Evolutionary conservation across 2,113 vertebrate species (phyloP).

Genomic region (Oostethus manadensis): DNA sequence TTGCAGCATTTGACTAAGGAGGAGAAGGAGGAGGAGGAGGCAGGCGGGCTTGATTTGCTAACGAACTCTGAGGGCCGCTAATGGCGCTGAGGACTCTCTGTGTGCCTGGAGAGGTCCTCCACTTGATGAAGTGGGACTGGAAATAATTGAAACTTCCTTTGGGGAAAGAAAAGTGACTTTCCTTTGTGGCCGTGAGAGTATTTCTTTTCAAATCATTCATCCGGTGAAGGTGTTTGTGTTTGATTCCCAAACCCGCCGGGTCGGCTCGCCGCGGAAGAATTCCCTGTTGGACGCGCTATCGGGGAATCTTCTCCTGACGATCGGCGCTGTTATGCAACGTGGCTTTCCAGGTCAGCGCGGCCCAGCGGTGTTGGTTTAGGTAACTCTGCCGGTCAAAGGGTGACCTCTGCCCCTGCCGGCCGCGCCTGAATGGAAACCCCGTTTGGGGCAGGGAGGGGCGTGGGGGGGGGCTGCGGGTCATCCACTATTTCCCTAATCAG

Average conservation of each 20-base stretch:
- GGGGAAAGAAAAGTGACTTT: no score
- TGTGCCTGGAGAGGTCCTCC: constrained; percentile 58
- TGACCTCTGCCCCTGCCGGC: constrained; percentile 36
- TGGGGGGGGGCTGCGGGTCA: constrained; percentile 38
- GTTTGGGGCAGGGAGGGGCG: constrained; percentile 6
- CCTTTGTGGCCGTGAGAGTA: constrained; percentile 22
- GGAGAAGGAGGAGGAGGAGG: constrained; percentile 12
- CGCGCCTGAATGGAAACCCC: constrained; percentile 57
- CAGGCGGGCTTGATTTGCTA: constrained; percentile 55
- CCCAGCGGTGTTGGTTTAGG: constrained; percentile 66
- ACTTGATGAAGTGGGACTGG: constrained; percentile 59
- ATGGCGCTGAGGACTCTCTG: constrained; percentile 58
- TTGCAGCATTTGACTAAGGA: constrained; percentile 53
- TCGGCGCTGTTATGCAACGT: constrained; percentile 42
- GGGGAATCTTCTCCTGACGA: constrained; percentile 48
- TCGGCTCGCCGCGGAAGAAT: no score
- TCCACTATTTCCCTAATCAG: constrained; percentile 65
- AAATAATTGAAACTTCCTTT: constrained; percentile 63
- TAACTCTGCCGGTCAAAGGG: constrained; percentile 58
- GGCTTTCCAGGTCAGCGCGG: constrained; percentile 61
- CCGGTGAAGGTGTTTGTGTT: constrained; percentile 1
- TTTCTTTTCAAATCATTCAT: not conserved
- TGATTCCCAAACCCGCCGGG: no score
- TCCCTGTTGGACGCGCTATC: constrained; percentile 22
- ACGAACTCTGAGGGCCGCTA: constrained; percentile 64